These are phyloP conservation scores for Tetheella fluctuosa DNA, from an alignment of 2,888 invertebrate genomes.

Conservation along the genomic window DNA sequence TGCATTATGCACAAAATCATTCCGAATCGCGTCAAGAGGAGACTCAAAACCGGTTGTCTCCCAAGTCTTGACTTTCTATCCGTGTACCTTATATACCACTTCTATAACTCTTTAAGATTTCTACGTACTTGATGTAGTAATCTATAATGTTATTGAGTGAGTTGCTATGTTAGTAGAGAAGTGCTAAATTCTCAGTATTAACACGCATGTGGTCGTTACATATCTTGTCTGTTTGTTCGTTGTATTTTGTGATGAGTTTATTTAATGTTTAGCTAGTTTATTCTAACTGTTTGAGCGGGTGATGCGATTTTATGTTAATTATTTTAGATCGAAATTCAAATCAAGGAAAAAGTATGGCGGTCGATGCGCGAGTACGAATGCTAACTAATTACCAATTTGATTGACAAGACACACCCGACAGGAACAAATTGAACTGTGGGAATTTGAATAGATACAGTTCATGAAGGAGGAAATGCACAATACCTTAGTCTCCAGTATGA, in stretches of 20 bases:
- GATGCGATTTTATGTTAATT: neutral
- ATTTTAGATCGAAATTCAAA: no score
- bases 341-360: no score
- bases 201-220: neutral
- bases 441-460: no score
- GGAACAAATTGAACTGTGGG: no score
- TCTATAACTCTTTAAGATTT: neutral
- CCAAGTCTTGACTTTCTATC: neutral
- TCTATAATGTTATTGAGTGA: constrained; percentile 1
- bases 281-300: neutral
- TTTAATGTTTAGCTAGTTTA: neutral
- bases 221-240: neutral
- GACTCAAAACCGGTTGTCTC: no score
- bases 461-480: no score
- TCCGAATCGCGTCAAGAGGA: no score
- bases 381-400: no score
- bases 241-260: neutral
- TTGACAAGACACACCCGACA: no score
- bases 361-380: no score
- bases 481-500: no score
- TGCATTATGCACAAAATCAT: no score
- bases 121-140: neutral
- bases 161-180: constrained; percentile 1
- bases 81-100: neutral
- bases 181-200: constrained; percentile 5